Evolutionary conservation across 2,888 invertebrate species (phyloP), one percentile per base, ranked within the genome.

Genomic region (Cosmia trapezina): DNA sequence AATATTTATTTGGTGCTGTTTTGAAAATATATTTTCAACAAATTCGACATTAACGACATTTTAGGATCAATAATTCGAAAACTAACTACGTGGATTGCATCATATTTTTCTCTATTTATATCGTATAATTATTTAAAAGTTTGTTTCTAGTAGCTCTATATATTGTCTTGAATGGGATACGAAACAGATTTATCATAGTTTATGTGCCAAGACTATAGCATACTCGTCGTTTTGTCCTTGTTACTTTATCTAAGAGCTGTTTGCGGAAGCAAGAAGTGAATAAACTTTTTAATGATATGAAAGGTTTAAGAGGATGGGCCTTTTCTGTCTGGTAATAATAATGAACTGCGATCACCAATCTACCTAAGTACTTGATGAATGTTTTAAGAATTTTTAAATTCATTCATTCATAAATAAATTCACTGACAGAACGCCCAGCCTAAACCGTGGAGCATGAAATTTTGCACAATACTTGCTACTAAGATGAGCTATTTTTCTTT

Each of bases 201-300:
- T 65, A 61, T n/a, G n/a, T 0, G 17, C 9, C 14, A 33, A 62
- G 7, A 47, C 69, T 53, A 53, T 0, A 63, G 19, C 3, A 17
- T 49, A 53, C 59, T 28, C 19, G 17, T 49, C 37, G 37, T 37
- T 37, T 43, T 60, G 37, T 12, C 41, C 28, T 49, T 60, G 49
- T 43, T n/a, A 7, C 37, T 37, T 61, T n/a, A 28, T 68, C 76
- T 51, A 57, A 3, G 41, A 67, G 17, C 22, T 68, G 12, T 41
- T 67, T n/a, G 37, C 49, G 43, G 60, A 61, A 61, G 68, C 28
- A 67, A 68, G 61, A 67, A 67, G 56, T 56, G 19, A 45, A 19
- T 57, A 57, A 54, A 37, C 11, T 37, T 17, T 22, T n/a, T 9
- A 28, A 49, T 47, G 0, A 14, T 14, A 7, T 17, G 17, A 0